A percentile compares a stretch with the other conserved stretches of the same genome.
phyloP scores from a whole-genome alignment of 2,888 invertebrate genomes.

The Villa cingulata region DNA sequence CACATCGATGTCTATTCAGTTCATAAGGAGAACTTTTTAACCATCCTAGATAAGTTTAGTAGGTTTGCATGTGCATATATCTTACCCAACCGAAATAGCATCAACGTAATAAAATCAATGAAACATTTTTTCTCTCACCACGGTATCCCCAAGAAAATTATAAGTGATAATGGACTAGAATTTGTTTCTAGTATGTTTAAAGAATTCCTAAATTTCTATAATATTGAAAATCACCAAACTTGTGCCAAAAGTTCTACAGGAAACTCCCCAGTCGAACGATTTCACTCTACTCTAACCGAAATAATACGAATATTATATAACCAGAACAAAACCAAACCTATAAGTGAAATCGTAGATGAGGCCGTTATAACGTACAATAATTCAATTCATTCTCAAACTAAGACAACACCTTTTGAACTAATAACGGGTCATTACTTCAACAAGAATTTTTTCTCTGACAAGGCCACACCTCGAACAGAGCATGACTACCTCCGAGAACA shows the following conservation, averaged over 20 bases:
- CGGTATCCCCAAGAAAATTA: not conserved
- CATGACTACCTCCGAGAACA: not conserved
- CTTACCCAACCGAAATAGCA: not conserved
- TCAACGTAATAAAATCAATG: not conserved
- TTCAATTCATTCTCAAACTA: not conserved
- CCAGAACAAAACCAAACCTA: not conserved
- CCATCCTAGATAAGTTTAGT: not conserved
- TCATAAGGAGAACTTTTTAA: not conserved
- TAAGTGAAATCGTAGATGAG: not conserved
- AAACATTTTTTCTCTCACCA: not conserved
- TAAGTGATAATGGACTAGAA: not conserved
- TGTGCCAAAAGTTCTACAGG: not conserved
- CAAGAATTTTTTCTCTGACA: not conserved
- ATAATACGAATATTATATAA: not conserved
- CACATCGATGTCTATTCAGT: not conserved
- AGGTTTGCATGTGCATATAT: not conserved
- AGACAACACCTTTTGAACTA: not conserved
- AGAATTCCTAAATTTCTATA: not conserved
- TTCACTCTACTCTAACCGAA: not conserved
- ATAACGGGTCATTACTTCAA: not conserved
- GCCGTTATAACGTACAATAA: not conserved
- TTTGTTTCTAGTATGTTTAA: not conserved
- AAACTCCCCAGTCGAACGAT: not conserved
- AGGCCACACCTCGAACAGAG: not conserved
- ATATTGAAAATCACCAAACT: not conserved